phyloP scores from a whole-genome alignment of 2,113 vertebrate genomes.

The Spea multiplicata region DNA sequence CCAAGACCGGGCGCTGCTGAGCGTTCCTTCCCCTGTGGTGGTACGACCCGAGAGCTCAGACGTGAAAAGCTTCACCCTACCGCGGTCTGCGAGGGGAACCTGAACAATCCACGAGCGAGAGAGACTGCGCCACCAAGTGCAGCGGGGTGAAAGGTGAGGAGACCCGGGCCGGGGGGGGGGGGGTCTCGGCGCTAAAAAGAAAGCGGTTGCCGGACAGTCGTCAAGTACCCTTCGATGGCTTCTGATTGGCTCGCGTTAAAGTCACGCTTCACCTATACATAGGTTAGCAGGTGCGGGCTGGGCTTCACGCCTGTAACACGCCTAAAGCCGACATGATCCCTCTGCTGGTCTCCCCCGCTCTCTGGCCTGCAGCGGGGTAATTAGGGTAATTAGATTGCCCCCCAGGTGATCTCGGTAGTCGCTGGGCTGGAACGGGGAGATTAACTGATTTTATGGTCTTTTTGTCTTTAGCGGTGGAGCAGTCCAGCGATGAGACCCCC shows the following conservation, averaged over 20 bases:
- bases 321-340: too few relatives aligned
- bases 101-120: slow-evolving; percentile 66
- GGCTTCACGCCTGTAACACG: too few relatives aligned
- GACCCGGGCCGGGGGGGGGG: too few relatives aligned
- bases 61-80: slow-evolving; percentile 68
- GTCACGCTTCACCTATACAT: too few relatives aligned
- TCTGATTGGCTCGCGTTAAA: too few relatives aligned
- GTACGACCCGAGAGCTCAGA: slow-evolving; percentile 61
- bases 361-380: not conserved
- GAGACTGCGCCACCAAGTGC: slow-evolving; percentile 65
- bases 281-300: too few relatives aligned
- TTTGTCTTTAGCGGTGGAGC: not conserved
- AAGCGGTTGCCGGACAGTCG: too few relatives aligned
- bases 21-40: slow-evolving; percentile 68
- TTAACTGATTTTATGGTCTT: not conserved
- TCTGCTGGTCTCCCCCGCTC: not conserved
- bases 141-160: slow-evolving; percentile 40
- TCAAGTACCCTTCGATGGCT: too few relatives aligned
- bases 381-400: not conserved
- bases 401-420: too few relatives aligned
- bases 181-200: too few relatives aligned
- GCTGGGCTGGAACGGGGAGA: too few relatives aligned
- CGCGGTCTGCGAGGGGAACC: slow-evolving; percentile 74
- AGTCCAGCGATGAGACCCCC: not conserved
- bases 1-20: slow-evolving; percentile 65